These are phyloP conservation scores for Passer montanus DNA, from an alignment of 2,113 vertebrate genomes.

Conservation along the genomic window DNA sequence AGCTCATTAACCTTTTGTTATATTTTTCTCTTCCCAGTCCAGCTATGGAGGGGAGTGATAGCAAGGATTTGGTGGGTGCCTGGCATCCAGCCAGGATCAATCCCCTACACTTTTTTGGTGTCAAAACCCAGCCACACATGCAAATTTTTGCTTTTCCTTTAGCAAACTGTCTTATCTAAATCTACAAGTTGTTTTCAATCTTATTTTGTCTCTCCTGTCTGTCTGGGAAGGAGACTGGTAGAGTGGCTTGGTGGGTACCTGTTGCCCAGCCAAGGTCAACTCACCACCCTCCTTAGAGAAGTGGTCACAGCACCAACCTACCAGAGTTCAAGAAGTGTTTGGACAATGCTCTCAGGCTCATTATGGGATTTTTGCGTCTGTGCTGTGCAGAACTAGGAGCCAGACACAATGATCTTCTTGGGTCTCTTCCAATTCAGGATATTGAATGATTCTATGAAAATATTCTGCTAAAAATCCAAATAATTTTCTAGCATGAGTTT, in stretches of 20 bases:
- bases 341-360: neutral
- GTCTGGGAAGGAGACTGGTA: neutral
- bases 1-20: neutral
- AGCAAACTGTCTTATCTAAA: neutral
- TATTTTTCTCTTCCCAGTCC: neutral
- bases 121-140: rapidly evolving
- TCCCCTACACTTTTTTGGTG: neutral
- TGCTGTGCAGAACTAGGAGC: neutral
- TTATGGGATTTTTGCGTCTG: neutral
- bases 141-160: neutral
- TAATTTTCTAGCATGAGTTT: neutral
- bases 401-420: neutral
- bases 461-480: neutral
- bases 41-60: neutral
- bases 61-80: neutral
- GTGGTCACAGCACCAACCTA: neutral
- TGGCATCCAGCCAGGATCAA: neutral
- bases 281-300: neutral
- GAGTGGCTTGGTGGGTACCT: neutral
- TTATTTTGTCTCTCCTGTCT: neutral
- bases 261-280: neutral
- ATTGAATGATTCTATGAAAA: neutral
- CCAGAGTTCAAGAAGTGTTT: neutral
- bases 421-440: neutral
- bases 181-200: neutral